phyloP scores from a whole-genome alignment of 2,113 vertebrate genomes.

The Tupaia tana region DNA sequence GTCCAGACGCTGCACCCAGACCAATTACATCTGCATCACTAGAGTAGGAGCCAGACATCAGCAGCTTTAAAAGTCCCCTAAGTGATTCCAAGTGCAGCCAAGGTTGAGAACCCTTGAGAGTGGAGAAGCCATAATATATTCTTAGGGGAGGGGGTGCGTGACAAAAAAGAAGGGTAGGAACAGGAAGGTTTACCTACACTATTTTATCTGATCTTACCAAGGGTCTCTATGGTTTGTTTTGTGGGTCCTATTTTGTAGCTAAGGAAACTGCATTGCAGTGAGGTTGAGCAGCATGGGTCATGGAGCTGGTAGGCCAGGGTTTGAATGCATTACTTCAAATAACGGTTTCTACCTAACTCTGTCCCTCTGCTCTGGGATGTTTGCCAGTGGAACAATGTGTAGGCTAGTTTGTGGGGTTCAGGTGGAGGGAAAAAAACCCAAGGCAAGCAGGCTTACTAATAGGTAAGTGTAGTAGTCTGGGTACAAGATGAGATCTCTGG shows the following conservation, averaged over 20 bases:
- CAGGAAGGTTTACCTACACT: not conserved
- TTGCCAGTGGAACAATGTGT: not conserved
- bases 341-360: fast-evolving
- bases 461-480: not conserved
- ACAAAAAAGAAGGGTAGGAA: not conserved
- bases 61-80: not conserved
- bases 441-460: not conserved
- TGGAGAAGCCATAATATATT: not conserved
- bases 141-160: fast-evolving
- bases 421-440: not conserved
- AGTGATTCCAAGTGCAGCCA: not conserved
- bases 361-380: not conserved
- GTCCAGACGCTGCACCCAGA: not conserved
- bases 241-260: not conserved
- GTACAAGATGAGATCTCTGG: fast-evolving
- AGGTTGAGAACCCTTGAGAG: not conserved
- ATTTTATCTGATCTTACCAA: not conserved
- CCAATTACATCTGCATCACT: not conserved
- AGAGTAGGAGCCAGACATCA: not conserved
- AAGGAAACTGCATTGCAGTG: not conserved
- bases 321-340: no score
- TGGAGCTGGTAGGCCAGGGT: not conserved
- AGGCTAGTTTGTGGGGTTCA: not conserved
- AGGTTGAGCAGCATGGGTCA: no score
- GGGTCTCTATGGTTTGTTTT: not conserved